Base-by-base conservation (phyloP, 2,888 invertebrate species). In the Drosophila yooni region DNA sequence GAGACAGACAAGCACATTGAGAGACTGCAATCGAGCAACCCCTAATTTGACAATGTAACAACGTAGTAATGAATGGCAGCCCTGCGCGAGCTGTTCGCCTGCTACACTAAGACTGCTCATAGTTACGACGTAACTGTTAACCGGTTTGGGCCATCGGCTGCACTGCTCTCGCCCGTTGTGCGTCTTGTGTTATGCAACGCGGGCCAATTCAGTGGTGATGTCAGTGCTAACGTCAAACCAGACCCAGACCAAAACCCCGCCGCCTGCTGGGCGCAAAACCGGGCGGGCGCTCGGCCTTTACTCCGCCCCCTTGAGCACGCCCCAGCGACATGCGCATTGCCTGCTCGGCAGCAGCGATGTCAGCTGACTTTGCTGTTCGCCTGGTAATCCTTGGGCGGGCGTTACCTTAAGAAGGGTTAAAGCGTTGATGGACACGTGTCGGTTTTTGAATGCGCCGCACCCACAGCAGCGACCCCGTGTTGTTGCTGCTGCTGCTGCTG, bases 351-450 rank as follows among this genome's bases (percentile, higher is more conserved):
- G 29, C 58, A 50, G 33, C 40, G 21, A 3, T 38, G 36, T 58
- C 36, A 38, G 51, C 69, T 60, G n/a, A 8, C 5, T 4, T 0
- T 83, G 46, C 90, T 93, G 92, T 61, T 83, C 74, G 88, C 93
- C 92, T 93, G 85, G 81, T 92, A 74, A 74, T 90, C 92, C 92
- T 93, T 93, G 93, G 93, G 93, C 93, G 93, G 93, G 93, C 93
- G 93, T 93, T 93, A 93, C 93, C 93, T 93, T 93, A 92, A 93
- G 93, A 93, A 93, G 93, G 93, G 93, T 93, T 93, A 93, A 92
- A 91, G 85, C 85, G 83, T 83, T 92, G 92, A 93, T 92, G 91
- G 93, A 93, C 92, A 92, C 91, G 92, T 93, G 93, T 92, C 92
- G 82, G 71, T 83, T 90, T 46, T 85, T 72, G 51, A 85, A 89